A percentile compares a stretch with the other conserved stretches of the same genome.
phyloP scores from a whole-genome alignment of 2,113 vertebrate species.

The Xenus cinereus region DNA sequence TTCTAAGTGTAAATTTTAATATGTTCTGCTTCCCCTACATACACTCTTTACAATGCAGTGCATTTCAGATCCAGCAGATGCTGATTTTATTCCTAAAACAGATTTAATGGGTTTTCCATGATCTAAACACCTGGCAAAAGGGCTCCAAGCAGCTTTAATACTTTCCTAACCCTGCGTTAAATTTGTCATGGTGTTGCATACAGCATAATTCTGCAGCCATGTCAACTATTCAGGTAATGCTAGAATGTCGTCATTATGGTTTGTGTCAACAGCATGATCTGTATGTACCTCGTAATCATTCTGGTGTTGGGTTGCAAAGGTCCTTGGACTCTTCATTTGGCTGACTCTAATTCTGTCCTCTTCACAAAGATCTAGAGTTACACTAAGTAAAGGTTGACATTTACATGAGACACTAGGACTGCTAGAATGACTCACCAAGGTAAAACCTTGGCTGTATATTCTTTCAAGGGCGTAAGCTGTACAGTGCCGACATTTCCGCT shows the following conservation, averaged over 20 bases:
- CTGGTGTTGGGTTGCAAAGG: conserved; percentile 73
- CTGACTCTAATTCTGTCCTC: conserved; percentile 74
- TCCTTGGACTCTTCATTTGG: conserved; percentile 71
- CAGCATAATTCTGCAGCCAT: conserved; percentile 48
- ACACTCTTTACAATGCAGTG: neutral
- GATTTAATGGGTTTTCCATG: conserved; percentile 45
- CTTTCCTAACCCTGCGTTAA: conserved; percentile 54
- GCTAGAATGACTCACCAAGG: conserved; percentile 65
- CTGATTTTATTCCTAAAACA: conserved; percentile 41
- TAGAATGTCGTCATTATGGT: conserved; percentile 48
- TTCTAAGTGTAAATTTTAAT: neutral
- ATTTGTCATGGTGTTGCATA: conserved; percentile 7
- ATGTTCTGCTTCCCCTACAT: neutral
- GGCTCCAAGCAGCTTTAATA: neutral
- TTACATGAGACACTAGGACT: conserved; percentile 69
- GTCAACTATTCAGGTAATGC: conserved; percentile 59
- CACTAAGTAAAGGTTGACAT: conserved; percentile 78
- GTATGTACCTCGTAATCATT: conserved; percentile 68
- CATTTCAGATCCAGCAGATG: conserved; percentile 12
- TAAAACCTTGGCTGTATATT: conserved; percentile 62
- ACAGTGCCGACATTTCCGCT: conserved; percentile 11
- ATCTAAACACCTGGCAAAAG: conserved; percentile 51
- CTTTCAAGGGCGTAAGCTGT: conserved; percentile 63
- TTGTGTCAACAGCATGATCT: conserved; percentile 54
- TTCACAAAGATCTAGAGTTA: conserved; percentile 78